A percentile compares a stretch with the other conserved stretches of the same genome.
These are phyloP conservation scores for Rhea americana DNA, from an alignment of 2,113 vertebrate species.

Conservation along the genomic window DNA sequence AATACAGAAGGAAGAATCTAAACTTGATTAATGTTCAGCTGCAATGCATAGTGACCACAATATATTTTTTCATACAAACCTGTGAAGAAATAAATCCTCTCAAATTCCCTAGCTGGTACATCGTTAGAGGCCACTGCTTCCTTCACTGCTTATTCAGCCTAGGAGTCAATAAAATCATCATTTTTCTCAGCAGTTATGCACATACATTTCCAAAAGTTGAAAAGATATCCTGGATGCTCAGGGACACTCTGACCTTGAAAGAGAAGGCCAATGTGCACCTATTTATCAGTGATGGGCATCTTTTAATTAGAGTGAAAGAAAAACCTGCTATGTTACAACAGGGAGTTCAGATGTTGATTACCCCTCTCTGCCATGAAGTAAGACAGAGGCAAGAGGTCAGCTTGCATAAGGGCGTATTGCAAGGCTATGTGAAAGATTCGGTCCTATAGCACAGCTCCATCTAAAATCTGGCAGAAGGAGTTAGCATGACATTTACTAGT, in stretches of 20 bases:
- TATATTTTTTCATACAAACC: neutral
- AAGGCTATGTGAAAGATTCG: fast-evolving
- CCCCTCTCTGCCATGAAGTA: neutral
- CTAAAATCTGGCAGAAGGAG: neutral
- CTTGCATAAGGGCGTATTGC: fast-evolving
- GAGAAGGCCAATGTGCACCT: neutral
- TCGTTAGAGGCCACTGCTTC: neutral
- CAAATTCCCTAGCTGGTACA: neutral
- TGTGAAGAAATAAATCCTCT: neutral
- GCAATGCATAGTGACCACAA: neutral
- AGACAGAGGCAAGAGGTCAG: neutral
- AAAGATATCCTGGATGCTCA: neutral
- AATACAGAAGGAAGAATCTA: neutral
- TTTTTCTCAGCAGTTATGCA: neutral
- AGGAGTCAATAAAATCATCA: neutral
- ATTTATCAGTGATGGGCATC: neutral
- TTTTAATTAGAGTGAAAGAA: neutral
- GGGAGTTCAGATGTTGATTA: neutral
- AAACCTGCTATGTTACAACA: neutral
- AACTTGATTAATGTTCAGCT: neutral
- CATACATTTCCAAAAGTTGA: neutral
- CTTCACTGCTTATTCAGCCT: neutral
- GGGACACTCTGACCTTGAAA: neutral
- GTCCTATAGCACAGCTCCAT: neutral
- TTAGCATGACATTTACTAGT: fast-evolving